Evolutionary conservation across 30 jellyfish, hydroid and myxozoan genomes (phyloP).

Genomic region (Hydractinia symbiolongicarpus): DNA sequence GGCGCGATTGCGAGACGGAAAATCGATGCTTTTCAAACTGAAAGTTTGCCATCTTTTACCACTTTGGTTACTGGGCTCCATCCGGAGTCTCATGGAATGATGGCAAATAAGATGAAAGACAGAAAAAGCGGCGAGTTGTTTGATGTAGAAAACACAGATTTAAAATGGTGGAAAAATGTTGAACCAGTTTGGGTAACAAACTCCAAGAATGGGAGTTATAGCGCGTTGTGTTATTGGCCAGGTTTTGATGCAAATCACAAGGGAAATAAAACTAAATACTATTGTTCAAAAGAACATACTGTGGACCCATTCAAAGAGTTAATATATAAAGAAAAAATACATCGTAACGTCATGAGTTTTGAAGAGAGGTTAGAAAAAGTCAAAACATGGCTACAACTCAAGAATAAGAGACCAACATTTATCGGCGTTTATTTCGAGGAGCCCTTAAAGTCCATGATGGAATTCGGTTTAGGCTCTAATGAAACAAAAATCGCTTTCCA

Average conservation of each 20-base stretch:
- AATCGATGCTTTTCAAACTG: conserved; percentile 78
- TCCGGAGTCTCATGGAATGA: conserved; percentile 91
- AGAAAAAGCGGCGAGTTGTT: conserved; percentile 37
- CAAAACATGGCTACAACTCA: conserved; percentile 49
- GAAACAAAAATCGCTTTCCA: conserved; percentile 43
- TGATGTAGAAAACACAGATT: conserved; percentile 46
- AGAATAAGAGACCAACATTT: conserved; percentile 65
- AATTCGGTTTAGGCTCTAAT: conserved; percentile 48
- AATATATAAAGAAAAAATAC: conserved; percentile 30
- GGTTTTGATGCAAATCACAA: conserved; percentile 39
- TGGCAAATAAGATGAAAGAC: conserved; percentile 71
- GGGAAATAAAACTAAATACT: not conserved
- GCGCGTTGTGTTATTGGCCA: conserved; percentile 98
- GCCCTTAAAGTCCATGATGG: conserved; percentile 58
- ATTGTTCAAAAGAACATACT: conserved; percentile 47
- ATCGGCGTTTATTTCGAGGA: conserved; percentile 92
- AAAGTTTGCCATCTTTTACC: conserved; percentile 70
- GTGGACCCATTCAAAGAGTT: conserved; percentile 79
- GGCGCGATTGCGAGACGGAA: conserved; percentile 67
- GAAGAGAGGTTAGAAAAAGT: conserved; percentile 49
- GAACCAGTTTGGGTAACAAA: conserved; percentile 91
- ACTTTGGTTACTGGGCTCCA: conserved; percentile 79
- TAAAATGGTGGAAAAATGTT: conserved; percentile 79
- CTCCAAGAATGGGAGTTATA: conserved; percentile 46
- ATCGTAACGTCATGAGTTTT: conserved; percentile 49